Base-by-base conservation (phyloP, 2,113 vertebrate species). In the Ptilorrhoa leucosticta region DNA sequence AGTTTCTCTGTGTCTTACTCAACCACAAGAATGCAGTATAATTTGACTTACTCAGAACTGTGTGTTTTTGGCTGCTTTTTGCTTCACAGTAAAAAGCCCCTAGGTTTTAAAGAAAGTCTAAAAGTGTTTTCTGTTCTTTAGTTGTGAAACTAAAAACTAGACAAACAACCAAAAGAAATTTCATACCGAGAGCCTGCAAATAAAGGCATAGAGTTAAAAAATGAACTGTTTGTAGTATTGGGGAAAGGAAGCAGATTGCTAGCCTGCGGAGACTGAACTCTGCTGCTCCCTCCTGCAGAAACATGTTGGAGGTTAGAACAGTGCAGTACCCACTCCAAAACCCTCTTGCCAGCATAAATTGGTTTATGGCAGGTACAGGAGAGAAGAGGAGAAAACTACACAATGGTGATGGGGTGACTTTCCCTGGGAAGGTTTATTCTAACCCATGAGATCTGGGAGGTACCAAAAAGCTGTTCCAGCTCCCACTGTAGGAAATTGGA, bases 111-210 rank as follows among this genome's bases (percentile, higher is more conserved):
- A 82, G 81, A 94, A 87, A 33, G 21, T 94, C 65, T 95, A 76
- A 94, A 96, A 85, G 75, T 91, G 58, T 87, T 93, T 97, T 97
- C 94, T 97, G 83, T 96, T 97, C 80, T 94, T 91, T 50, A 90
- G 91, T 96, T 94, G 85, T 97, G 92, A 97, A 97, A 96, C 80
- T 87, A 85, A 97, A 96, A 96, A 51, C 82, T 95, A 93, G 73
- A 81, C 73, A 97, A 97, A 93, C 93, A 95, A 95, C 47, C 78
- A 60, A 93, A 94, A 93, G 81, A 95, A 65, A 95, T 77, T 87
- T 94, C 81, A 94, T 91, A 93, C 90, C 1, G 13, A 93, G 72
- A 95, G 72, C 21, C 40, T 92, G 76, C 58, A 95, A 89, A 95
- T 75, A 92, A 92, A 97, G n/a, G 48, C 89, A 86, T 1, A 31